Conservation (phyloP, 2,113 vertebrate genomes). For the Carassius auratus region DNA sequence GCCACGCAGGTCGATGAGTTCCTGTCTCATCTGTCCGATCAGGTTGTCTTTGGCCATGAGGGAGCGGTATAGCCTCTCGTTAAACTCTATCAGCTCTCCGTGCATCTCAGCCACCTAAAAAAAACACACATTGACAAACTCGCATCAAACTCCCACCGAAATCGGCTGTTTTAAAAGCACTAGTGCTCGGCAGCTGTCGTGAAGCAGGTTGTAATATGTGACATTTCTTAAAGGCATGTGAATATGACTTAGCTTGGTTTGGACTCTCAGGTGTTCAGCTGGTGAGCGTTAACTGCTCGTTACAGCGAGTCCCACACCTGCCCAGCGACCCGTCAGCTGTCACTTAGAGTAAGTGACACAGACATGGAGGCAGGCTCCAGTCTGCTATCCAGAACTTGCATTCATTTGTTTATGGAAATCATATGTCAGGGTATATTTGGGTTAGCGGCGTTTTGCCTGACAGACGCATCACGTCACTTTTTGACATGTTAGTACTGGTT, state of each 20-base stretch:
- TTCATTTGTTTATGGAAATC: slow-evolving; percentile 72
- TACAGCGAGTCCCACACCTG: slow-evolving; percentile 42
- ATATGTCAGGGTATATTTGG: slow-evolving; percentile 67
- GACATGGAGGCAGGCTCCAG: slow-evolving; percentile 36
- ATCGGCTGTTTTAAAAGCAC: not conserved
- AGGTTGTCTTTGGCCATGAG: slow-evolving; percentile 96
- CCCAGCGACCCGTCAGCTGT: slow-evolving; percentile 46
- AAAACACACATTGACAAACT: slow-evolving; percentile 39
- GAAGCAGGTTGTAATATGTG: slow-evolving; percentile 16
- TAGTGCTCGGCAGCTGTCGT: not conserved
- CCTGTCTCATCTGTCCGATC: slow-evolving; percentile 95
- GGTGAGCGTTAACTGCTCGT: slow-evolving; percentile 29
- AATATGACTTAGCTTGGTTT: slow-evolving; percentile 3
- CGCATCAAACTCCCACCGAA: slow-evolving; percentile 7
- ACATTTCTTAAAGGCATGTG: not conserved
- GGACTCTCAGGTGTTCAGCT: slow-evolving; percentile 30
- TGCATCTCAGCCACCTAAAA: slow-evolving; percentile 98
- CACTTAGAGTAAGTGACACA: slow-evolving; percentile 46
- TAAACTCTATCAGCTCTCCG: slow-evolving; percentile 97
- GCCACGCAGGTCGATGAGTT: slow-evolving; percentile 94
- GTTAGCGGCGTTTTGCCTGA: slow-evolving; percentile 54
- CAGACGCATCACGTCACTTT: slow-evolving; percentile 63
- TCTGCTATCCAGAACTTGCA: slow-evolving; percentile 69
- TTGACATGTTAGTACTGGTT: slow-evolving; percentile 52
- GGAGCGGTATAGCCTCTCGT: slow-evolving; percentile 91